Conservation (phyloP, 2,797 vertebrate genomes). For the Labeo calbasu region DNA sequence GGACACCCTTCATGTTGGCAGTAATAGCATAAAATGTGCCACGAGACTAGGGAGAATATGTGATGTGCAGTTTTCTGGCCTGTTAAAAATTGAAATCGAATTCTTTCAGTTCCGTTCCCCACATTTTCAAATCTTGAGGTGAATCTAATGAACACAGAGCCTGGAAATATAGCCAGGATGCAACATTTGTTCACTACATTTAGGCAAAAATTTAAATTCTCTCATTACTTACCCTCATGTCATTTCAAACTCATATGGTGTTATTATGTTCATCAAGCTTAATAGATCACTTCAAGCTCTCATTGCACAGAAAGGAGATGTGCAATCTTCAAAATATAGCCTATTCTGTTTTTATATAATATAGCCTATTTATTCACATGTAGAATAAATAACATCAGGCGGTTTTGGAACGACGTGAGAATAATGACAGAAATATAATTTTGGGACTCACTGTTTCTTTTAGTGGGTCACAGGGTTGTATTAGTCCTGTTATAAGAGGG, state of each 20-base stretch:
- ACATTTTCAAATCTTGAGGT: not conserved
- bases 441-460: not conserved
- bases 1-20: constrained; percentile 2
- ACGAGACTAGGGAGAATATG: not conserved
- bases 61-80: not conserved
- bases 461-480: no score
- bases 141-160: not conserved
- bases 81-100: not conserved
- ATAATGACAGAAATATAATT: not conserved
- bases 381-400: not conserved
- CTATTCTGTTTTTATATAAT: not conserved
- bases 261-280: not conserved
- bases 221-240: not conserved
- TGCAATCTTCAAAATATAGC: not conserved
- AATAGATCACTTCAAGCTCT: not conserved
- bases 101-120: not conserved
- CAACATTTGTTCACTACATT: not conserved
- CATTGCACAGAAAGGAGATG: no score
- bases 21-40: constrained; percentile 4
- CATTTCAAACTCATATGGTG: not conserved
- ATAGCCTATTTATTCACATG: no score
- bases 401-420: not conserved
- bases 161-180: not conserved
- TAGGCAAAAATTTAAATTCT: not conserved
- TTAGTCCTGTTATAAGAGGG: no score